These are phyloP conservation scores for Lordiphosa mommai DNA, from an alignment of 1,140 invertebrate genomes.

Conservation along the genomic window DNA sequence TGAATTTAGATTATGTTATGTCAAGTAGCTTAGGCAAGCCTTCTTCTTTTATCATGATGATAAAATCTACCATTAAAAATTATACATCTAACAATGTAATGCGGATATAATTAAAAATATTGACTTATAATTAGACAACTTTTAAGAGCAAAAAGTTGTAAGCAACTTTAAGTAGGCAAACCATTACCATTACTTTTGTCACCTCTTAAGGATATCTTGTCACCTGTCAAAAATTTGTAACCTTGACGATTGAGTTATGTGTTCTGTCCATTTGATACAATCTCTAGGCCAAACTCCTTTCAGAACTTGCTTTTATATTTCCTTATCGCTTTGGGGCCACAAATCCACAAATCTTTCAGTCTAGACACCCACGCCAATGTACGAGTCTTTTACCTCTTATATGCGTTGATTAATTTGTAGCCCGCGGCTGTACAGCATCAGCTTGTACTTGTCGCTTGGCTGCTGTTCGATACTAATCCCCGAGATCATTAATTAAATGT, in stretches of 20 bases:
- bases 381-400: conserved; percentile 15
- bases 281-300: conserved; percentile 38
- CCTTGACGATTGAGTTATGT: conserved; percentile 21
- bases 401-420: conserved; percentile 67
- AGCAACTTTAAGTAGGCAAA: no score
- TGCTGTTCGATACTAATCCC: conserved; percentile 42
- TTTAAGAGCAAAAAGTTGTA: no score
- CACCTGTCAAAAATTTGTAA: background rate
- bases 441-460: conserved; percentile 56
- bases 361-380: conserved; percentile 51
- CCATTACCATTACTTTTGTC: no score
- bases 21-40: no score
- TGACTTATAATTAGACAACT: no score
- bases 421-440: conserved; percentile 58
- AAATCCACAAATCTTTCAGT: conserved; percentile 26
- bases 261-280: conserved; percentile 3
- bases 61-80: no score
- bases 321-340: conserved; percentile 8
- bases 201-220: no score
- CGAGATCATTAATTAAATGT: conserved; percentile 64
- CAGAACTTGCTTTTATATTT: conserved; percentile 30
- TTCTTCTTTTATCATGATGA: no score
- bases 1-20: no score
- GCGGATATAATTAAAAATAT: no score
- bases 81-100: no score